phyloP scores from a whole-genome alignment of 2,797 vertebrate genomes.

The Holocentrus rufus region DNA sequence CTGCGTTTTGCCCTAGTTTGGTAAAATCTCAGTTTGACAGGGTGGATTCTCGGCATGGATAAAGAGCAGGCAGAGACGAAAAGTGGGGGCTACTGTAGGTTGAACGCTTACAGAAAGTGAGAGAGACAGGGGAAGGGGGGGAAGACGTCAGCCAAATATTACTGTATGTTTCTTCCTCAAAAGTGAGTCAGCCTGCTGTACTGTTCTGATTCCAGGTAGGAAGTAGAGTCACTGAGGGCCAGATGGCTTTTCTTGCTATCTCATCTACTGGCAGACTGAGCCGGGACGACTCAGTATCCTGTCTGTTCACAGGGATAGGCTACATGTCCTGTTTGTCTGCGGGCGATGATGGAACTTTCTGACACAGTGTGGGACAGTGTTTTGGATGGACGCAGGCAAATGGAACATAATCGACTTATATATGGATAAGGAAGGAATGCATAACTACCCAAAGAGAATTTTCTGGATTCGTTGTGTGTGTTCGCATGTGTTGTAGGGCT shows the following conservation, averaged over 20 bases:
- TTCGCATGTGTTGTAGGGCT: neutral
- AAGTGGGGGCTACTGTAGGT: neutral
- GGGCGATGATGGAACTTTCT: neutral
- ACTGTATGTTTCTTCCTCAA: constrained; percentile 13
- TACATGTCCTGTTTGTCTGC: constrained; percentile 11
- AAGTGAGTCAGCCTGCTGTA: constrained; percentile 55
- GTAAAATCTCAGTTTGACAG: neutral
- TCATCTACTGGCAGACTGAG: neutral
- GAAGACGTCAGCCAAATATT: constrained; percentile 1
- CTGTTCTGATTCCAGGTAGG: constrained; percentile 30
- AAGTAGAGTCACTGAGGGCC: neutral
- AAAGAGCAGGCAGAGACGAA: neutral
- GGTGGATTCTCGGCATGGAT: no score
- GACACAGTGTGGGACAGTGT: neutral
- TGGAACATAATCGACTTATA: neutral
- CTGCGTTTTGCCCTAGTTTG: neutral
- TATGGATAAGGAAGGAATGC: neutral
- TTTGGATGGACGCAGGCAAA: neutral
- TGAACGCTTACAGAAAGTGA: neutral
- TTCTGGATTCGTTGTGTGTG: neutral
- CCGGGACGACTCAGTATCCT: constrained; percentile 37
- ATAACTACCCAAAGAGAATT: neutral
- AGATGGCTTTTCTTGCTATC: constrained; percentile 6
- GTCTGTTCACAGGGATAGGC: constrained; percentile 8
- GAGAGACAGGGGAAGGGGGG: neutral